Percentiles rank a stretch among this genome's conserved stretches.
Conservation (phyloP, 2,888 invertebrate species). For the Pediacus dermestoides region DNA sequence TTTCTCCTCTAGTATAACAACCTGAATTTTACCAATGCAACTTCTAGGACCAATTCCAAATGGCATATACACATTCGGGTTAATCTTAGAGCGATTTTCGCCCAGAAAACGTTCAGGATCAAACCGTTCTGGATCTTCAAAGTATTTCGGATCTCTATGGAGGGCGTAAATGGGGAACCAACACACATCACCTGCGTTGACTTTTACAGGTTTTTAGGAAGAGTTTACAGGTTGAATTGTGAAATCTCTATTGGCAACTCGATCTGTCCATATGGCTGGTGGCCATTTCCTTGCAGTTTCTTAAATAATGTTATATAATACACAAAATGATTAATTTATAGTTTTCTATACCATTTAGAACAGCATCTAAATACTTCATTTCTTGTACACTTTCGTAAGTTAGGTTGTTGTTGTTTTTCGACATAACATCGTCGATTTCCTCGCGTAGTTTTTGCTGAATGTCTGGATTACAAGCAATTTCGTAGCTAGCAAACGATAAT, state of each 20-base stretch:
- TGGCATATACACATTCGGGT: slow-evolving; percentile 53
- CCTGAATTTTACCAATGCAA: slow-evolving; percentile 44
- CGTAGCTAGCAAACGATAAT: slow-evolving; percentile 53
- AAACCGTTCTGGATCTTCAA: slow-evolving; percentile 54
- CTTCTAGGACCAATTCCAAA: slow-evolving; percentile 51
- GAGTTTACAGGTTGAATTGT: slow-evolving; percentile 45
- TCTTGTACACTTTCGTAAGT: slow-evolving; percentile 31
- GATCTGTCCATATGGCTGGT: slow-evolving; percentile 48
- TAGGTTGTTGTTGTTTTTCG: slow-evolving; percentile 25
- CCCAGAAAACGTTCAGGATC: slow-evolving; percentile 55
- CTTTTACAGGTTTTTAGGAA: slow-evolving; percentile 23
- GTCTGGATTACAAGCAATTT: slow-evolving; percentile 57
- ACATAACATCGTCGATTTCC: slow-evolving; percentile 47
- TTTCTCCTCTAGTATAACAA: slow-evolving; percentile 7
- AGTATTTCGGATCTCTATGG: slow-evolving; percentile 56
- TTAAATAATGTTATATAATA: too few species aligned
- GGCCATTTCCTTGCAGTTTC: slow-evolving; percentile 54
- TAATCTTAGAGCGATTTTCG: slow-evolving; percentile 52
- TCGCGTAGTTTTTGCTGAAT: slow-evolving; percentile 53
- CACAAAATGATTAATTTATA: background rate
- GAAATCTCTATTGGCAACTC: slow-evolving; percentile 53
- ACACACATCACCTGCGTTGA: slow-evolving; percentile 52
- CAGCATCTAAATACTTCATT: slow-evolving; percentile 38
- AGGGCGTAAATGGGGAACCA: slow-evolving; percentile 52
- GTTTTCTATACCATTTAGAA: slow-evolving; percentile 44